These are phyloP conservation scores for Thalassaphorura encarpata DNA, from an alignment of 1,140 invertebrate genomes.

Conservation along the genomic window DNA sequence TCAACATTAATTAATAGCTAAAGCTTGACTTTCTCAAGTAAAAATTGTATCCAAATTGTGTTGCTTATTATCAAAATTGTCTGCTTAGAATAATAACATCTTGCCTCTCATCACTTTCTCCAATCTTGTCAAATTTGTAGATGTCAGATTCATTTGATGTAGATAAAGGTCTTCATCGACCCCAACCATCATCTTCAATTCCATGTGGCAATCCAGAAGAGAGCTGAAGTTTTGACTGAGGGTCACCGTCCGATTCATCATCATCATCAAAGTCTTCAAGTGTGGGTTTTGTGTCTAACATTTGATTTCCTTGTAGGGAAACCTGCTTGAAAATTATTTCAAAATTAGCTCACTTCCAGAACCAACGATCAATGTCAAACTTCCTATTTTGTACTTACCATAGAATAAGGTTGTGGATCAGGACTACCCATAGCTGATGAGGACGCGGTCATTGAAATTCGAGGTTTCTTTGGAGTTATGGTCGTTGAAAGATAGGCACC, in stretches of 20 bases:
- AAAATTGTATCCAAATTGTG: too few species aligned
- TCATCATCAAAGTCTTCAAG: constrained; percentile 21
- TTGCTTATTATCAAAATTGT: too few species aligned
- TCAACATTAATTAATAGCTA: background rate
- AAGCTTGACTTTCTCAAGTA: background rate
- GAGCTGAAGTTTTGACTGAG: constrained; percentile 14
- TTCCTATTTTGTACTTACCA: constrained; percentile 20
- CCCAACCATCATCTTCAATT: constrained; percentile 25
- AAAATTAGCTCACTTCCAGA: background rate
- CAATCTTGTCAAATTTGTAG: background rate
- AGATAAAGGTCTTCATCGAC: constrained; percentile 11
- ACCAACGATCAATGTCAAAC: background rate
- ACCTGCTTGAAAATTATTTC: constrained; percentile 13
- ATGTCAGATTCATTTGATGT: background rate
- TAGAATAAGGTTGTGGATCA: constrained; percentile 24
- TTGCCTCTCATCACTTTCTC: too few species aligned
- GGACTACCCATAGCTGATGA: constrained; percentile 18
- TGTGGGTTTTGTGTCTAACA: background rate
- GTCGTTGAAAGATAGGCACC: constrained; percentile 29
- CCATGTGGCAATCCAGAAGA: constrained; percentile 16
- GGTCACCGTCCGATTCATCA: constrained; percentile 25
- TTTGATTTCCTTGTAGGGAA: constrained; percentile 24
- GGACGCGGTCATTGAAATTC: constrained; percentile 21
- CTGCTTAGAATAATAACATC: too few species aligned
- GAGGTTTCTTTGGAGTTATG: constrained; percentile 31